Evolutionary conservation across 2,797 vertebrate genomes (phyloP).

Genomic region (Coracias cyanogaster): DNA sequence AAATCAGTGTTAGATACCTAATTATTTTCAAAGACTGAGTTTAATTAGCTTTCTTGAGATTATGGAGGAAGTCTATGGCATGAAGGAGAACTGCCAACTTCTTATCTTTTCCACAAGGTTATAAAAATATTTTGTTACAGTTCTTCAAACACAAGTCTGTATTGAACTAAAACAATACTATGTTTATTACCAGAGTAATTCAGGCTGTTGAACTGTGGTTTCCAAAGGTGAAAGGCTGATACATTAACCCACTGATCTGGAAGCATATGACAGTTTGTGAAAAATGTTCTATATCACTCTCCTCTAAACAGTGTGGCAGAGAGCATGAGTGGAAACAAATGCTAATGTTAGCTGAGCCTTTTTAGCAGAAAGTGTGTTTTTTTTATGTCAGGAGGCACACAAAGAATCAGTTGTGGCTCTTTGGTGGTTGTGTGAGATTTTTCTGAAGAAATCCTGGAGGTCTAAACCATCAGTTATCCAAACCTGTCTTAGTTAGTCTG

Average conservation of each 20-base stretch:
- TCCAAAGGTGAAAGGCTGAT: slow-evolving; percentile 61
- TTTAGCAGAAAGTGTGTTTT: background rate
- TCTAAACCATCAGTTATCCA: background rate
- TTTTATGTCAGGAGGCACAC: background rate
- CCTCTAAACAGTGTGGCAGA: background rate
- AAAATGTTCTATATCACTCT: background rate
- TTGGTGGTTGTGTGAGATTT: background rate
- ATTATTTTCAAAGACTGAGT: slow-evolving; percentile 33
- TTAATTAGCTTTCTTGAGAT: slow-evolving; percentile 50
- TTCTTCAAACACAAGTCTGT: slow-evolving; percentile 27
- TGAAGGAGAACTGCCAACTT: slow-evolving; percentile 33
- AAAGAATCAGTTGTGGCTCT: background rate
- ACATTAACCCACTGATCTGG: slow-evolving; percentile 50
- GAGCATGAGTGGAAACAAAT: slow-evolving; percentile 7
- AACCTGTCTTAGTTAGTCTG: background rate
- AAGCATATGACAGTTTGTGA: background rate
- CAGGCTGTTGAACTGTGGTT: slow-evolving; percentile 52
- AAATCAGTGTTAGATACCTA: background rate
- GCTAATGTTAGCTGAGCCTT: background rate
- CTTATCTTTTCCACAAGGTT: slow-evolving; percentile 55
- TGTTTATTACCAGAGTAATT: slow-evolving; percentile 52
- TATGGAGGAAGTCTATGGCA: background rate
- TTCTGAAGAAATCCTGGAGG: slow-evolving; percentile 4
- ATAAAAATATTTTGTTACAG: slow-evolving; percentile 62
- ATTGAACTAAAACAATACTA: slow-evolving; percentile 35